Evolutionary conservation across 1,140 invertebrate species (phyloP).

Genomic region (Temnothorax curvispinosus): DNA sequence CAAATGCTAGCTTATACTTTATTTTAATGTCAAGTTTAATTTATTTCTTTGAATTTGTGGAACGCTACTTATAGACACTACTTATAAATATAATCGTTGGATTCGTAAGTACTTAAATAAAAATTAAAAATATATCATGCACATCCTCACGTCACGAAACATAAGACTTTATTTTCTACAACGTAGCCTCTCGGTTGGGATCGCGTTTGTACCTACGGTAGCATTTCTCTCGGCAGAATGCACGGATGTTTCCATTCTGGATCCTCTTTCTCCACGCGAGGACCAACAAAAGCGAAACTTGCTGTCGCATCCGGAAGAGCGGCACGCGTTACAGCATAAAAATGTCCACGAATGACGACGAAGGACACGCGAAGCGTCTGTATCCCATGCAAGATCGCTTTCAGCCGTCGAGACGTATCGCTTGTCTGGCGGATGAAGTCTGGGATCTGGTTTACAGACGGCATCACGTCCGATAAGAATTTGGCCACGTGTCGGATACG

Average conservation of each 20-base stretch:
- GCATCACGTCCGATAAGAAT: constrained; percentile 52
- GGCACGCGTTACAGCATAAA: constrained; percentile 1
- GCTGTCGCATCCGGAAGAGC: constrained; percentile 56
- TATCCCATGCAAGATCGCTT: constrained; percentile 55
- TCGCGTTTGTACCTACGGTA: background rate
- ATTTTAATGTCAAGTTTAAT: background rate
- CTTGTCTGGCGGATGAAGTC: constrained; percentile 40
- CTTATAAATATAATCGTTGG: background rate
- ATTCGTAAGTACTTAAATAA: constrained; percentile 9
- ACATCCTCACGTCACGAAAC: background rate
- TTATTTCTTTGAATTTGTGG: background rate
- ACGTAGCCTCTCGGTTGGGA: background rate
- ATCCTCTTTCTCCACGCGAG: constrained; percentile 23
- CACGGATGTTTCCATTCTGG: constrained; percentile 21
- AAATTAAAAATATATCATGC: background rate
- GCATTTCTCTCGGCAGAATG: constrained; percentile 5
- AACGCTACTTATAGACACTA: background rate
- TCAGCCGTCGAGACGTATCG: constrained; percentile 53
- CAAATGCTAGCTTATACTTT: background rate
- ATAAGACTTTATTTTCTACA: constrained; percentile 7
- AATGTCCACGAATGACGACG: constrained; percentile 39
- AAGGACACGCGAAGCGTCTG: constrained; percentile 34
- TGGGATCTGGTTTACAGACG: constrained; percentile 49
- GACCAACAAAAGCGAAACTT: constrained; percentile 36
- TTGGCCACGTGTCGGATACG: constrained; percentile 4